Percentiles rank a stretch among this genome's conserved stretches.
These are phyloP conservation scores for Coilia nasus DNA, from an alignment of 2,797 vertebrate species.

Conservation along the genomic window DNA sequence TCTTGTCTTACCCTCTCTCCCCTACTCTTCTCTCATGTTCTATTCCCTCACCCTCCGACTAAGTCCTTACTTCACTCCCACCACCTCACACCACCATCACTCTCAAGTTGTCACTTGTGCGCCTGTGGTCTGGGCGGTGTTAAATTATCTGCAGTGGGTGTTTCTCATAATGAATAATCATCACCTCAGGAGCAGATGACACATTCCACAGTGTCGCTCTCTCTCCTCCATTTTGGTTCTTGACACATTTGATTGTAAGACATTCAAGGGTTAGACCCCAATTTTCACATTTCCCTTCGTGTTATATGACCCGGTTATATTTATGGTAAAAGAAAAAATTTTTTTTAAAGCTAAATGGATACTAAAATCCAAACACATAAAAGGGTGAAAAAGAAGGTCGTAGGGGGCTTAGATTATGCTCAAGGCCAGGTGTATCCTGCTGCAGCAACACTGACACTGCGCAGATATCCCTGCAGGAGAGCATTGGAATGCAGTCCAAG, in stretches of 20 bases:
- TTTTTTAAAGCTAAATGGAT: not conserved
- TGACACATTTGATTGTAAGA: not conserved
- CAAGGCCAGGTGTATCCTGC: too few relatives aligned
- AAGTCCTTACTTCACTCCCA: too few relatives aligned
- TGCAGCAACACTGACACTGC: not conserved
- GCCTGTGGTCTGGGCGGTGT: constrained; percentile 55
- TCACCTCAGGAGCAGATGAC: constrained; percentile 61
- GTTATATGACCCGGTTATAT: not conserved
- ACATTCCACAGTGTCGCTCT: constrained; percentile 45
- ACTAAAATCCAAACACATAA: not conserved
- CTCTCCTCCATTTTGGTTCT: constrained; percentile 28
- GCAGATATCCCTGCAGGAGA: not conserved
- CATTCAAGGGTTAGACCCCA: not conserved
- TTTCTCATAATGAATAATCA: constrained; percentile 61
- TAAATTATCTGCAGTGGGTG: constrained; percentile 49
- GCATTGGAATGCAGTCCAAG: not conserved
- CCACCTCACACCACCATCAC: not conserved
- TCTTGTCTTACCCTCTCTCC: constrained; percentile 32
- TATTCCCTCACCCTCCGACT: not conserved
- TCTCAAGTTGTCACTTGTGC: constrained; percentile 44
- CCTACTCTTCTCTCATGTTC: not conserved
- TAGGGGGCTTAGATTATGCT: too few relatives aligned
- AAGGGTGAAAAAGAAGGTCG: too few relatives aligned
- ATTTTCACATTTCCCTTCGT: not conserved
- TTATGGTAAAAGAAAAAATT: not conserved